Evolutionary conservation across 2,113 vertebrate species (phyloP).

Genomic region (Pitta sordida): DNA sequence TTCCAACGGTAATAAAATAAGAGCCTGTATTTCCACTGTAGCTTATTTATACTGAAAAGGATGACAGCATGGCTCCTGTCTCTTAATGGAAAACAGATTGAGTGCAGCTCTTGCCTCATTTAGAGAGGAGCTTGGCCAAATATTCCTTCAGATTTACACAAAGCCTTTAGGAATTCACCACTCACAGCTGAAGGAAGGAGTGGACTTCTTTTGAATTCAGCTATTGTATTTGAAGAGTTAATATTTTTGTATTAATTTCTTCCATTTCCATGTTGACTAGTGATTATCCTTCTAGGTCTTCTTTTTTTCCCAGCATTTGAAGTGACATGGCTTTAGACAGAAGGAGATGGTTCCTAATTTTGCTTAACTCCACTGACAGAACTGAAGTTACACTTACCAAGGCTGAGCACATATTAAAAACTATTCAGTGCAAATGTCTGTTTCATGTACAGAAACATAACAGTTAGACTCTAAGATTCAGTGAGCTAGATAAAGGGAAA

Average conservation of each 20-base stretch:
- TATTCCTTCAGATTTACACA: not conserved
- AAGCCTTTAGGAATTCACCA: not conserved
- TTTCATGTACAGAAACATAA: not conserved
- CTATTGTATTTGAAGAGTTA: not conserved
- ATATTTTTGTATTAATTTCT: not conserved
- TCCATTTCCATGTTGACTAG: not conserved
- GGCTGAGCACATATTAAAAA: not conserved
- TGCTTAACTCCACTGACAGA: not conserved
- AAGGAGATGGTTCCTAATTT: not conserved
- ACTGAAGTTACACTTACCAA: not conserved
- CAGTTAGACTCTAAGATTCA: not conserved
- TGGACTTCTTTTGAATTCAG: not conserved
- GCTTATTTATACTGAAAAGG: not conserved
- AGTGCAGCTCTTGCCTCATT: not conserved
- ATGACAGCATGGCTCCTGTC: not conserved
- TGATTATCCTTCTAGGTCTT: not conserved
- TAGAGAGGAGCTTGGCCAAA: not conserved
- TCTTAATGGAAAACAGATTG: not conserved
- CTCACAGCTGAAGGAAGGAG: not conserved
- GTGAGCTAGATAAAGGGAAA: not conserved
- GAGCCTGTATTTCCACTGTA: not conserved
- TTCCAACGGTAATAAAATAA: conserved; percentile 1
- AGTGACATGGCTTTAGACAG: not conserved
- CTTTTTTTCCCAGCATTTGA: not conserved
- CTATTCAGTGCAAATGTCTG: not conserved